Evolutionary conservation across 2,113 vertebrate genomes (phyloP).

Genomic region (Aphyosemion australe): DNA sequence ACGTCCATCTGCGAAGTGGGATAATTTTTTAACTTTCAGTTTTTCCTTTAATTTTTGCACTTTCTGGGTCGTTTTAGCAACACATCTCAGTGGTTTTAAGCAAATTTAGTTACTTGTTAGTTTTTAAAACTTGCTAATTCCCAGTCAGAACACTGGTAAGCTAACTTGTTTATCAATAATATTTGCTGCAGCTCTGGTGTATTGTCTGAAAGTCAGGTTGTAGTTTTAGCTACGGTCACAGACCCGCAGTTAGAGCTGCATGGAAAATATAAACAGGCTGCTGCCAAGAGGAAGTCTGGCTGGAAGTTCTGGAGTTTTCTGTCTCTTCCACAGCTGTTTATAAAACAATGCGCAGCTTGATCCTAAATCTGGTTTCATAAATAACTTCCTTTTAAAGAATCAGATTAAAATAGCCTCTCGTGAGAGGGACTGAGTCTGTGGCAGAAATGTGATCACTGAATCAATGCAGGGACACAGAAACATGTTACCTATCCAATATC

Average conservation of each 20-base stretch:
- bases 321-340: not conserved
- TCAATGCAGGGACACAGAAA: too few relatives aligned
- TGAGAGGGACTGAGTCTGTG: too few relatives aligned
- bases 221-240: not conserved
- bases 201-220: not conserved
- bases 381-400: too few relatives aligned
- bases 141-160: not conserved
- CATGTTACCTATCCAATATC: too few relatives aligned
- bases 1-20: constrained; percentile 5
- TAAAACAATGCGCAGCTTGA: not conserved
- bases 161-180: too few relatives aligned
- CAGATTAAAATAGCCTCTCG: too few relatives aligned
- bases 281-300: constrained; percentile 5
- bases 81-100: not conserved
- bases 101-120: not conserved
- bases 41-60: not conserved
- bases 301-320: constrained; percentile 20
- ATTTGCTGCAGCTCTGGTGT: too few relatives aligned
- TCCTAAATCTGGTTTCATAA: not conserved
- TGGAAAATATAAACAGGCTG: not conserved
- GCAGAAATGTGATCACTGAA: too few relatives aligned
- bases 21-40: too few relatives aligned
- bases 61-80: not conserved
- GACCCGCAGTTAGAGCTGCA: too few relatives aligned
- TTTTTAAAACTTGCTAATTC: not conserved